Evolutionary conservation across 2,888 invertebrate species (phyloP).

Genomic region (Agapetus fuscipes): DNA sequence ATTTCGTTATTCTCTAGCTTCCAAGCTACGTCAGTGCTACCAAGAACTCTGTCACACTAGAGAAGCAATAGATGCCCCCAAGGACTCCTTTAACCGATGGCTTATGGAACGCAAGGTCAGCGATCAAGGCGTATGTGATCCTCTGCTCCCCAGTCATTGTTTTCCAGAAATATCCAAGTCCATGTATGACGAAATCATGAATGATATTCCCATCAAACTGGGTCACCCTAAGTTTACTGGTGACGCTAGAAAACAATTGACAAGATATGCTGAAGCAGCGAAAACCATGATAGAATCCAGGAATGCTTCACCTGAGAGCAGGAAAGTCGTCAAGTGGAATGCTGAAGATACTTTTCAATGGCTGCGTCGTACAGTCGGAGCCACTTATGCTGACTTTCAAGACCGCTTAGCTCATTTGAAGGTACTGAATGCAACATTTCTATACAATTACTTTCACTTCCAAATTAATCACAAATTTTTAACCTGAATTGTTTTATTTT

Average conservation of each 20-base stretch:
- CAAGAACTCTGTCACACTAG: constrained; percentile 90
- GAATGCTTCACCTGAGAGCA: constrained; percentile 83
- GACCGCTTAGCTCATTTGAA: constrained; percentile 83
- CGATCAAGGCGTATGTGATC: constrained; percentile 80
- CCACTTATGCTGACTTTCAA: constrained; percentile 90
- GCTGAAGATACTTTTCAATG: constrained; percentile 96
- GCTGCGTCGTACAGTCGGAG: constrained; percentile 85
- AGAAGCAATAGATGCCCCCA: constrained; percentile 89
- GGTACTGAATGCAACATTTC: constrained; percentile 31
- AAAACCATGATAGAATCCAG: constrained; percentile 94
- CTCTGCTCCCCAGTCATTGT: constrained; percentile 85
- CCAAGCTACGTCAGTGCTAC: constrained; percentile 83
- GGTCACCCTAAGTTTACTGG: constrained; percentile 93
- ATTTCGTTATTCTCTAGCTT: constrained; percentile 69
- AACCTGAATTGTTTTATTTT: too few species aligned
- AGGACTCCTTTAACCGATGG: constrained; percentile 95
- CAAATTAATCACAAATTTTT: too few species aligned
- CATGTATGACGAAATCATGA: constrained; percentile 97
- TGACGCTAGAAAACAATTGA: constrained; percentile 89
- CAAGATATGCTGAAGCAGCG: constrained; percentile 91
- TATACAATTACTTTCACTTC: too few species aligned
- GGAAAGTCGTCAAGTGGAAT: constrained; percentile 98
- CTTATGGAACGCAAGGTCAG: constrained; percentile 89
- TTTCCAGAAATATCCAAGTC: constrained; percentile 85
- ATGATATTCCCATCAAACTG: constrained; percentile 93